phyloP scores from a whole-genome alignment of 2,888 invertebrate genomes.

The Agonum fuliginosum region DNA sequence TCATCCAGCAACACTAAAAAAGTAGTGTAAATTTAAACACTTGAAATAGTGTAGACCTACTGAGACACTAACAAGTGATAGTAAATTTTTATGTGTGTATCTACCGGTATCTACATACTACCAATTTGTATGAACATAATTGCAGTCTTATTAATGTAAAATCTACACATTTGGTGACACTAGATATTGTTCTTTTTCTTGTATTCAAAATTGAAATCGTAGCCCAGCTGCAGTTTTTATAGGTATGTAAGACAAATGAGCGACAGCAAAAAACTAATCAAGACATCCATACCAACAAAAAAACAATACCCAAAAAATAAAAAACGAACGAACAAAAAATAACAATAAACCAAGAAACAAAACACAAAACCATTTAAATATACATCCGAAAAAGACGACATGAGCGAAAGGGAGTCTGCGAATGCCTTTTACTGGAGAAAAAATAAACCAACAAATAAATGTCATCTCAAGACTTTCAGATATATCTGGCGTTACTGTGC shows the following conservation, averaged over 20 bases:
- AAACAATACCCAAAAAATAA: conserved; percentile 33
- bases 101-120: no score
- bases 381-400: conserved; percentile 33
- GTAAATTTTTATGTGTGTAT: no score
- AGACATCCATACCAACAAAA: conserved; percentile 46
- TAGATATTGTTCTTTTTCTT: no score
- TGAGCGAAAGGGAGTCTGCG: conserved; percentile 34
- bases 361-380: conserved; percentile 49
- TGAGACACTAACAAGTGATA: no score
- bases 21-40: no score
- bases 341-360: conserved; percentile 21
- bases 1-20: no score
- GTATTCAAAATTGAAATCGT: no score
- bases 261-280: conserved; percentile 48
- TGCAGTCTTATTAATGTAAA: no score
- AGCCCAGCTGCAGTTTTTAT: no score
- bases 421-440: conserved; percentile 34
- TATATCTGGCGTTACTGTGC: conserved; percentile 25
- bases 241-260: conserved; percentile 48
- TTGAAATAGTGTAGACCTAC: no score
- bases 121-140: no score
- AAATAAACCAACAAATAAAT: conserved; percentile 44
- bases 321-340: not conserved
- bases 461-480: conserved; percentile 39
- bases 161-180: no score